phyloP scores from a whole-genome alignment of 2,113 vertebrate species.

The Erinaceus europaeus region DNA sequence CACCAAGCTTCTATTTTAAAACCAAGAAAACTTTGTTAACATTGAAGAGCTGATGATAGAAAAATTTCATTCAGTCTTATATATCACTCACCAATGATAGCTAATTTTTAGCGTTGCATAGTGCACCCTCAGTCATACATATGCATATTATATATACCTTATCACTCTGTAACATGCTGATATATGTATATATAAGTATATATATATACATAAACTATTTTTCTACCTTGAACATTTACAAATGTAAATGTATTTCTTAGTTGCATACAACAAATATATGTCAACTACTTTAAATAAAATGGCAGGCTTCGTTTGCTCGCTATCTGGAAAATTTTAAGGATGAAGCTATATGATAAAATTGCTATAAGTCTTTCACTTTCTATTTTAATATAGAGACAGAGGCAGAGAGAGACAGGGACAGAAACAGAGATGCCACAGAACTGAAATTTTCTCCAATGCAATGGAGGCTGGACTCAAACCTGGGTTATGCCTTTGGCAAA shows the following conservation, averaged over 20 bases:
- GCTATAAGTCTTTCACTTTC: too few species aligned
- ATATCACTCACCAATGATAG: neutral
- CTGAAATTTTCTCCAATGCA: too few species aligned
- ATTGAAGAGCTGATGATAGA: neutral
- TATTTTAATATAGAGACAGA: too few species aligned
- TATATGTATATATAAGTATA: neutral
- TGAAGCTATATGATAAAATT: too few species aligned
- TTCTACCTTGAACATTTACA: neutral
- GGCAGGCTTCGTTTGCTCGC: neutral
- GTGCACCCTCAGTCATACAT: neutral
- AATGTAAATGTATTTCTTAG: neutral
- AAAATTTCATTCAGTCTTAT: neutral
- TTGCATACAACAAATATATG: neutral
- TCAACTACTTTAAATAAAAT: neutral
- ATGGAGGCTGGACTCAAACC: too few species aligned
- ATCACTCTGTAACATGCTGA: neutral
- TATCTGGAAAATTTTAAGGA: neutral
- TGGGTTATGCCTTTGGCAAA: too few species aligned
- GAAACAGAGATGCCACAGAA: too few species aligned
- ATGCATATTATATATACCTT: too few species aligned
- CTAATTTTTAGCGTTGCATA: neutral
- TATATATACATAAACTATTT: neutral
- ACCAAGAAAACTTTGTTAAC: neutral
- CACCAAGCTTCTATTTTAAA: neutral
- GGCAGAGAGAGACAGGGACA: too few species aligned